Percentiles rank a stretch among this genome's conserved stretches.
Conservation (phyloP, 2,797 vertebrate genomes). For the Galagoides demidoff region DNA sequence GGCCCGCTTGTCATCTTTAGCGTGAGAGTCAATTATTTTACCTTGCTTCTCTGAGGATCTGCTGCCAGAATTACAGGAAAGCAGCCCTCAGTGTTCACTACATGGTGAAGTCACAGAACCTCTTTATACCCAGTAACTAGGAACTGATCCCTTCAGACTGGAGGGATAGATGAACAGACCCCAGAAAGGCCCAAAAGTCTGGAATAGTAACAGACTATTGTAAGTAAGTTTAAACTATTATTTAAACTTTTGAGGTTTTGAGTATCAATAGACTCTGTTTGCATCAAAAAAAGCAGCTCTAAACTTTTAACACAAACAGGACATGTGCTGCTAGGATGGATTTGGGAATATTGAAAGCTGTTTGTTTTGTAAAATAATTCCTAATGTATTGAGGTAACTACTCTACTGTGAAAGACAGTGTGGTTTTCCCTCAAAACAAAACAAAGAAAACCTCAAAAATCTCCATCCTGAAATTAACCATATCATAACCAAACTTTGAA, state of each 20-base stretch:
- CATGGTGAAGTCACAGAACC: not conserved
- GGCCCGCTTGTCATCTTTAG: not conserved
- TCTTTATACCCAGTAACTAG: not conserved
- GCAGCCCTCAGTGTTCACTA: not conserved
- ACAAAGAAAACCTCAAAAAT: not conserved
- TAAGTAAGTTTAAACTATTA: not conserved
- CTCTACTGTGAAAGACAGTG: not conserved
- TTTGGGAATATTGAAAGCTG: not conserved
- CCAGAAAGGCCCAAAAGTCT: not conserved
- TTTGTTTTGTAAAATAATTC: not conserved
- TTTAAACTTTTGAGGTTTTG: not conserved
- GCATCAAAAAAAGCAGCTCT: not conserved
- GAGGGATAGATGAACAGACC: not conserved
- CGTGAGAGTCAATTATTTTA: not conserved
- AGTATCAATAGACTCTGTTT: not conserved
- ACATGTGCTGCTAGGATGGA: not conserved
- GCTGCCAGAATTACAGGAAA: not conserved
- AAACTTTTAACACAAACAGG: not conserved
- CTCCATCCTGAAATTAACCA: not conserved
- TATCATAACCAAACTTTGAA: not conserved
- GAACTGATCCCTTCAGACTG: not conserved
- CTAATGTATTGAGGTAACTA: not conserved
- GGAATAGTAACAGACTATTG: not conserved
- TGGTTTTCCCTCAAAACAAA: not conserved
- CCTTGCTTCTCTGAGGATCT: not conserved